A percentile compares a stretch with the other conserved stretches of the same genome.
Conservation (phyloP, 2,888 invertebrate genomes). For the Aquatica leii region DNA sequence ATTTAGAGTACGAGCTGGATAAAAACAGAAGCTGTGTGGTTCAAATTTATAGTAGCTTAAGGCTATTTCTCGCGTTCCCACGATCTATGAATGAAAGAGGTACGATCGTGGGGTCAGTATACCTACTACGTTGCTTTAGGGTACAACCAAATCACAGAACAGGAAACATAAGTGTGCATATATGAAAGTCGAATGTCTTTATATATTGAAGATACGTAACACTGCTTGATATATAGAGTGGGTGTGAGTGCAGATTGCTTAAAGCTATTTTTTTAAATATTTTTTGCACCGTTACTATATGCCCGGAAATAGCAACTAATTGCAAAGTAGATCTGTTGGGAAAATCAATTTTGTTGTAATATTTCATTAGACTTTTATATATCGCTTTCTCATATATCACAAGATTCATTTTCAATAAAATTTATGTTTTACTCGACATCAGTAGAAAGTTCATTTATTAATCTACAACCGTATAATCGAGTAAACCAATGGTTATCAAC, state of each 20-base stretch:
- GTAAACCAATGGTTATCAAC: conserved; percentile 1
- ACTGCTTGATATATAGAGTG: conserved; percentile 36
- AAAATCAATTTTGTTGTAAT: conserved; percentile 28
- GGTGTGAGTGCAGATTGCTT: conserved; percentile 36
- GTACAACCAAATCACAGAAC: conserved; percentile 44
- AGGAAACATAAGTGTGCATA: conserved; percentile 46
- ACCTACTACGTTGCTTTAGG: conserved; percentile 51
- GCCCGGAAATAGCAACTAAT: conserved; percentile 36
- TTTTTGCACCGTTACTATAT: conserved; percentile 36
- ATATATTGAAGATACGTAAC: conserved; percentile 24
- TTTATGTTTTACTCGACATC: conserved; percentile 5
- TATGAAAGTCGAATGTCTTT: conserved; percentile 29
- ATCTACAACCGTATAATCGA: conserved; percentile 2
- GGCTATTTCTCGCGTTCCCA: conserved; percentile 50
- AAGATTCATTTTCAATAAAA: neutral
- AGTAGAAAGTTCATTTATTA: neutral
- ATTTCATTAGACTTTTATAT: conserved; percentile 1
- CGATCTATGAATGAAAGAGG: conserved; percentile 59
- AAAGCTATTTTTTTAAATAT: conserved; percentile 17
- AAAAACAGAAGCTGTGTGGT: conserved; percentile 34
- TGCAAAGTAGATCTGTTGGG: conserved; percentile 39
- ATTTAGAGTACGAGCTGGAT: conserved; percentile 26
- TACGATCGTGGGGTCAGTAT: conserved; percentile 58
- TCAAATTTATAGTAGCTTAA: conserved; percentile 26
- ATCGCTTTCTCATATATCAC: conserved; percentile 6